Base-by-base conservation (phyloP, 2,113 vertebrate species). In the Scomber colias region DNA sequence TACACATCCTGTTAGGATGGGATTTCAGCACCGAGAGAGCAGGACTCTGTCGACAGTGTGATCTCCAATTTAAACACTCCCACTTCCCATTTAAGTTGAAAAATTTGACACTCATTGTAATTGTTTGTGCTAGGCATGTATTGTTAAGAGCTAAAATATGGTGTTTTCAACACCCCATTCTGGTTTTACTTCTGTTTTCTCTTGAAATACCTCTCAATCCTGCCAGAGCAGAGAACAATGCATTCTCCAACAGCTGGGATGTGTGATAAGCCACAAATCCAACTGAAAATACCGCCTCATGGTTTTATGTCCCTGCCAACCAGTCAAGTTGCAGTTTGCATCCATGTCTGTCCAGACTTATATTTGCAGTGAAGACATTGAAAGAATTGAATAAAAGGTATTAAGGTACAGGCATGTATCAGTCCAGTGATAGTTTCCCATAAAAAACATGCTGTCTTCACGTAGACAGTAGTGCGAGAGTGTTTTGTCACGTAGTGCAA, bases 241-340 rank as follows among this genome's bases (percentile, higher is more conserved):
- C 53, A 69, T 81, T 80, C 67, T 76, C 50, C 0, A 71, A 79
- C 76, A 88, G 75, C 60, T 81, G 80, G 74, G 27, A 48, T 64
- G 71, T 71, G 57, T 55, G 78, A 89, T 82, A 91, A 90, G 53
- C 56, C 57, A 72, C 17, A 76, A 75, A 79, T 83, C 44, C 30
- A 40, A 40, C 35, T 40, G 9, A 9, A 40, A 40, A 40, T 40
- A 40, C 35, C 6, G 6, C 8, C 35, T 40, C 35, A 9, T 9
- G 6, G 35, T 40, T 40, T 40, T 40, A 40, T 40, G 35, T 9
- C 35, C 9, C 35, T 9, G 2, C 8, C 35, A 40, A 40, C 35
- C 35, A 40, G 7, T 40, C 35, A 40, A 40, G 8, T 40, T 40
- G 35, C 35, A 40, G 35, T 40, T 40, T 40, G 9, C 35, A 40